Conservation (phyloP, 2,888 invertebrate species). For the Invenusta paracnida region DNA sequence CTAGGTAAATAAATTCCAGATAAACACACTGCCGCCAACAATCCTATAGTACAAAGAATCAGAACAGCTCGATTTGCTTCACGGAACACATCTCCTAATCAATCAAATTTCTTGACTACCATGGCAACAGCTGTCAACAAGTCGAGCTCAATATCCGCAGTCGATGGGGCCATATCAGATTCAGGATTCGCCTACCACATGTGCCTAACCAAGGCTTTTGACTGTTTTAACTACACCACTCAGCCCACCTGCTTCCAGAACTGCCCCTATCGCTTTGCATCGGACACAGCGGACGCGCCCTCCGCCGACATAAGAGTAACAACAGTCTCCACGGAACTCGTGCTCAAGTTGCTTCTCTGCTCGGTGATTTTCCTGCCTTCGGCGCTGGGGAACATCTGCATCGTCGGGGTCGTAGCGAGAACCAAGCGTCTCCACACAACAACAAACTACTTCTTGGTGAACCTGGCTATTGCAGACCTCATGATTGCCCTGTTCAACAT, state of each 20-base stretch:
- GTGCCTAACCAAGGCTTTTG: not conserved
- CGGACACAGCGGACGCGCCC: not conserved
- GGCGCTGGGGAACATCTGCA: conserved; percentile 2
- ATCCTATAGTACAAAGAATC: too few species aligned
- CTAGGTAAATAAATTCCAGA: too few species aligned
- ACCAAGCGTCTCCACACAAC: conserved; percentile 32
- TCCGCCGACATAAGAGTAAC: too few species aligned
- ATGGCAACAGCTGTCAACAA: too few species aligned
- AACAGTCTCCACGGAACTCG: not conserved
- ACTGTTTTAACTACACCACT: not conserved
- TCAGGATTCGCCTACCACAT: not conserved
- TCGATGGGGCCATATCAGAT: too few species aligned
- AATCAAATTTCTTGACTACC: too few species aligned
- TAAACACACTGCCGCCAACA: too few species aligned
- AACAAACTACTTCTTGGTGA: conserved; percentile 34
- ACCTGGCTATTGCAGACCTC: conserved; percentile 27
- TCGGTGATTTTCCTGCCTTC: conserved; percentile 17
- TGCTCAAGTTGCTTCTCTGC: conserved; percentile 9
- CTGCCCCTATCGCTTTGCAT: not conserved
- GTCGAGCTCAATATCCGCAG: too few species aligned
- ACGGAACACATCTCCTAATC: too few species aligned
- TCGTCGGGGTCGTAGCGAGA: not conserved
- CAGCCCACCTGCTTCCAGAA: not conserved
- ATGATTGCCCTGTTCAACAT: conserved; percentile 27
- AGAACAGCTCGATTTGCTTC: too few species aligned